Conservation (phyloP, 2,113 vertebrate genomes). For the Paramisgurnus dabryanus region DNA sequence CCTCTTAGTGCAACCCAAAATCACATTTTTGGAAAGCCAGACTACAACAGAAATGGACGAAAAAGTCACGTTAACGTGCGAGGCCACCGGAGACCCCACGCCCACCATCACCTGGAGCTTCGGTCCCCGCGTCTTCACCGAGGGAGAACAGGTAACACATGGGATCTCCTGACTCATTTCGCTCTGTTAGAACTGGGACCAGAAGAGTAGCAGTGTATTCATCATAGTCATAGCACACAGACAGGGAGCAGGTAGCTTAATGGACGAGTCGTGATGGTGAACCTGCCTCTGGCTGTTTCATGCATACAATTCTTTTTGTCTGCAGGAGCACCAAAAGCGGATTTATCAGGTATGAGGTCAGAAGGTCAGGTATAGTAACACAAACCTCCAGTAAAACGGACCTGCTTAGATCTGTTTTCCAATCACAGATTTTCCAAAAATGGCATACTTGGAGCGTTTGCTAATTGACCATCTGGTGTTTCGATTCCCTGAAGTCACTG, state of each 20-base stretch:
- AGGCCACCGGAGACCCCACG: conserved; percentile 93
- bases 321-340: conserved; percentile 80
- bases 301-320: conserved; percentile 74
- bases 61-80: conserved; percentile 92
- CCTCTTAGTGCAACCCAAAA: conserved; percentile 89
- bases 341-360: conserved; percentile 83
- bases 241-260: conserved; percentile 10
- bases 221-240: conserved; percentile 9
- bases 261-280: conserved; percentile 7
- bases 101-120: conserved; percentile 94
- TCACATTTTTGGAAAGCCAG: conserved; percentile 93
- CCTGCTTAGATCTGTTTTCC: conserved; percentile 35
- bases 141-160: conserved; percentile 89
- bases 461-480: conserved; percentile 57
- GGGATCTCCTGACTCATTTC: not conserved
- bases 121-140: conserved; percentile 83
- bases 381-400: conserved; percentile 50
- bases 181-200: conserved; percentile 15
- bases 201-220: conserved; percentile 18
- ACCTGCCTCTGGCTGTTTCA: conserved; percentile 48
- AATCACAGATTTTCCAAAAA: conserved; percentile 34
- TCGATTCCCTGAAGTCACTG: conserved; percentile 61
- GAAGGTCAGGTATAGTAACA: conserved; percentile 70
- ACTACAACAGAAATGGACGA: conserved; percentile 92
- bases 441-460: conserved; percentile 26